Percentiles rank a stretch among this genome's conserved stretches.
Evolutionary conservation across 1,140 invertebrate species (phyloP).

Genomic region (Pachypsylla venusta): DNA sequence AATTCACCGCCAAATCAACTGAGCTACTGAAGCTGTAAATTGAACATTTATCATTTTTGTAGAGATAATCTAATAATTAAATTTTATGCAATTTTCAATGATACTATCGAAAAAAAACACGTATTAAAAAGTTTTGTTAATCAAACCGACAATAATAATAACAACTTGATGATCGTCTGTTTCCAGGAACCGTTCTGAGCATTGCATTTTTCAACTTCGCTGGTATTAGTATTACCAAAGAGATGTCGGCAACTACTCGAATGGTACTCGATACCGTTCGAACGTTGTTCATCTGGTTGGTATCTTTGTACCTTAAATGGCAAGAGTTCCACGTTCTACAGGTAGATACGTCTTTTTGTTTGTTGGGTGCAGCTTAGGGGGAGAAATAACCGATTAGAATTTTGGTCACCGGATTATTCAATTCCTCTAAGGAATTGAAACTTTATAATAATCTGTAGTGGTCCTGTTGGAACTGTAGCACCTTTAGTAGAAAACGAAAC

Average conservation of each 20-base stretch:
- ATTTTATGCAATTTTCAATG: too few species aligned
- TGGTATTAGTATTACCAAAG: slow-evolving; percentile 89
- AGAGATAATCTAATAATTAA: too few species aligned
- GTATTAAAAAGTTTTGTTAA: slow-evolving; percentile 7
- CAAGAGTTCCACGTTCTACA: slow-evolving; percentile 69
- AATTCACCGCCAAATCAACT: too few species aligned
- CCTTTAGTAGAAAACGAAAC: too few species aligned
- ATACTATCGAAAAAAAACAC: too few species aligned
- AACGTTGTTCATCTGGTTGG: slow-evolving; percentile 76
- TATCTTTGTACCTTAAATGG: slow-evolving; percentile 56
- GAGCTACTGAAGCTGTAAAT: too few species aligned
- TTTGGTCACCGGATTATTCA: not conserved
- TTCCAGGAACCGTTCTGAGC: slow-evolving; percentile 66
- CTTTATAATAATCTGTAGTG: too few species aligned
- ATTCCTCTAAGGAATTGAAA: not conserved
- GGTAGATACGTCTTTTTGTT: slow-evolving; percentile 30
- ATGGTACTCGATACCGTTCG: slow-evolving; percentile 84
- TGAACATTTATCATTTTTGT: too few species aligned
- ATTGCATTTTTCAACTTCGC: slow-evolving; percentile 96
- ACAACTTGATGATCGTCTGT: too few species aligned
- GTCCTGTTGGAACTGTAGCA: too few species aligned
- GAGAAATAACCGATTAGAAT: not conserved
- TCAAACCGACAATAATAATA: too few species aligned
- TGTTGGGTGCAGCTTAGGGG: not conserved
- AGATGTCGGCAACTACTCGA: slow-evolving; percentile 77